Evolutionary conservation across 2,797 vertebrate genomes (phyloP), one percentile per base, ranked within the genome.

Genomic region (Perodicticus potto): DNA sequence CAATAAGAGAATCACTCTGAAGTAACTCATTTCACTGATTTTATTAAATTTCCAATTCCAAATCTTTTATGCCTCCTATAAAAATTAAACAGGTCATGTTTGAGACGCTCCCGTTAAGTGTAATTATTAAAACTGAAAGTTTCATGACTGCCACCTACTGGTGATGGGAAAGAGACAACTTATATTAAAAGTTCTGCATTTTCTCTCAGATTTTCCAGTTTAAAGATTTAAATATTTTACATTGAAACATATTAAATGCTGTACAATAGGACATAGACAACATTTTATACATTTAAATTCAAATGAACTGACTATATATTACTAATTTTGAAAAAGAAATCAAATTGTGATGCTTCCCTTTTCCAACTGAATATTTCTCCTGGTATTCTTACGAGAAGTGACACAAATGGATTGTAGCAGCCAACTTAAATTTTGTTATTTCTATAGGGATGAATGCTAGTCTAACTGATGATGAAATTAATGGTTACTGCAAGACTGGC

Each of bases 111-210:
- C 29, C 37, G 40, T 20, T 80, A 61, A 97, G 0, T 73, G 69
- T 74, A 96, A 95, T 19, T 78, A 84, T 86, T 43, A 97, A 96
- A 96, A 37, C 27, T 76, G 25, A 93, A 97, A 97, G 95, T 96
- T 98, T 98, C 97, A 97, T 96, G 97, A 95, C 98, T 98, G 98
- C 98, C 98, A 98, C 76, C 98, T 98, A 96, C 97, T 97, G 98
- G 97, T 96, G 76, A 97, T 40, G 87, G 43, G 43, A 61, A 88
- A n/a, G n/a, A 92, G 2, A 92, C 88, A 97, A 40, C 23, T 87
- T 73, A 82, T 80, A 94, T 97, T 70, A 70, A 78, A 96, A 93
- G 40, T 82, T 67, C 13, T 13, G 3, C 19, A 55, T 81, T 93
- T 87, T 81, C 77, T 83, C 70, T 77, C 55, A 45, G 11, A 78